Conservation (phyloP, 2,113 vertebrate genomes). For the Serinus canaria region DNA sequence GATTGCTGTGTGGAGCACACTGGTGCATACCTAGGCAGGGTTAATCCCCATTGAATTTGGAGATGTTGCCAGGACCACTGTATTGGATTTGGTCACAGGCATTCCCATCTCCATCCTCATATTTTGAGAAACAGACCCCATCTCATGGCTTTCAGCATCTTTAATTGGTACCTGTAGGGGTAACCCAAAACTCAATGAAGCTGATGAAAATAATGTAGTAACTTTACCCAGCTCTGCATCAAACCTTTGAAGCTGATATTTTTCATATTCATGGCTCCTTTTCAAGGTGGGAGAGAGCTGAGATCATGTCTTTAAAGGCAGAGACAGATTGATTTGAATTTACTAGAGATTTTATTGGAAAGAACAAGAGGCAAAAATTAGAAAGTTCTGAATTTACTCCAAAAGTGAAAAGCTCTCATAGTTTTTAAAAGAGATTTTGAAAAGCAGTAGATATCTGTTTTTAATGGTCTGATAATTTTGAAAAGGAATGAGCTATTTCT, state of each 20-base stretch:
- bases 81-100: background rate
- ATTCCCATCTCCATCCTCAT: background rate
- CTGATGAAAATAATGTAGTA: background rate
- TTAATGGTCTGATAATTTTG: background rate
- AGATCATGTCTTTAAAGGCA: background rate
- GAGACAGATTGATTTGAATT: background rate
- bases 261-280: background rate
- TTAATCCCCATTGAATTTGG: background rate
- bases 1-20: background rate
- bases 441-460: background rate
- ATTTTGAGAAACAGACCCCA: background rate
- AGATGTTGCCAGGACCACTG: background rate
- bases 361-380: background rate
- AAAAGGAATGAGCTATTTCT: background rate
- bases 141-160: background rate
- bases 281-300: background rate
- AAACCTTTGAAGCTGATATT: background rate
- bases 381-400: background rate
- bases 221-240: background rate
- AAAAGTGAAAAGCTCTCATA: background rate
- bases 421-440: background rate
- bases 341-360: background rate
- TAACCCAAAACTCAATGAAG: background rate
- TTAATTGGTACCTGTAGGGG: background rate
- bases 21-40: background rate